A percentile compares a stretch with the other conserved stretches of the same genome.
These are phyloP conservation scores for Synergus japonicus DNA, from an alignment of 2,888 invertebrate genomes.

Conservation along the genomic window DNA sequence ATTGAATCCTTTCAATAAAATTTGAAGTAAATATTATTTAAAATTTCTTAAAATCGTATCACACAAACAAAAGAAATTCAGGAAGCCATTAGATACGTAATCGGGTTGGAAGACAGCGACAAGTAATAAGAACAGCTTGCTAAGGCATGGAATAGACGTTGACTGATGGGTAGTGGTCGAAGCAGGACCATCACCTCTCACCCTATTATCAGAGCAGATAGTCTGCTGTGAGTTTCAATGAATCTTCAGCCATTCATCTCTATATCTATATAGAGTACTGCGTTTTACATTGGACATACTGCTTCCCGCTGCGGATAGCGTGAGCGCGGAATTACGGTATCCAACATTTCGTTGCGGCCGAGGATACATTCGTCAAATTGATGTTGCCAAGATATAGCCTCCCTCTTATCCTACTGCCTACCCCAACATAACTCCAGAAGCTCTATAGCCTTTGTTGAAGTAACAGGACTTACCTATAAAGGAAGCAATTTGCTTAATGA, in stretches of 20 bases:
- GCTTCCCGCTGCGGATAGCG: conserved; percentile 23
- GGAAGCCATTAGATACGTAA: background rate
- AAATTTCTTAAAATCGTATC: no score
- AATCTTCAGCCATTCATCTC: conserved; percentile 31
- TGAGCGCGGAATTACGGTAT: conserved; percentile 53
- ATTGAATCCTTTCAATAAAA: no score
- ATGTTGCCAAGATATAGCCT: conserved; percentile 48
- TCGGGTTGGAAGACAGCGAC: conserved; percentile 10
- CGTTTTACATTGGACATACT: conserved; percentile 33
- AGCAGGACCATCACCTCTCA: conserved; percentile 5
- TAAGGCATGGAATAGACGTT: background rate
- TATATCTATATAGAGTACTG: conserved; percentile 1
- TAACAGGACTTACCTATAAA: conserved; percentile 25
- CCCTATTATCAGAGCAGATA: background rate
- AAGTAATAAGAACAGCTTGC: conserved; percentile 13
- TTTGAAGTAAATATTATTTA: no score
- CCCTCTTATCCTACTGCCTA: background rate
- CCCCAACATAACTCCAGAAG: background rate
- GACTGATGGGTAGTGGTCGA: conserved; percentile 18
- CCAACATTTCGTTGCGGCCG: conserved; percentile 59
- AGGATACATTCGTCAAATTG: conserved; percentile 64
- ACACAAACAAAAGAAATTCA: background rate
- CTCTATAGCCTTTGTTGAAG: conserved; percentile 7
- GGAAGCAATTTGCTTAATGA: conserved; percentile 39
- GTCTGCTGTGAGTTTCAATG: conserved; percentile 21